Conservation (phyloP, 53 echinoderm and acorn worm genomes). For the Holothuria scabra region DNA sequence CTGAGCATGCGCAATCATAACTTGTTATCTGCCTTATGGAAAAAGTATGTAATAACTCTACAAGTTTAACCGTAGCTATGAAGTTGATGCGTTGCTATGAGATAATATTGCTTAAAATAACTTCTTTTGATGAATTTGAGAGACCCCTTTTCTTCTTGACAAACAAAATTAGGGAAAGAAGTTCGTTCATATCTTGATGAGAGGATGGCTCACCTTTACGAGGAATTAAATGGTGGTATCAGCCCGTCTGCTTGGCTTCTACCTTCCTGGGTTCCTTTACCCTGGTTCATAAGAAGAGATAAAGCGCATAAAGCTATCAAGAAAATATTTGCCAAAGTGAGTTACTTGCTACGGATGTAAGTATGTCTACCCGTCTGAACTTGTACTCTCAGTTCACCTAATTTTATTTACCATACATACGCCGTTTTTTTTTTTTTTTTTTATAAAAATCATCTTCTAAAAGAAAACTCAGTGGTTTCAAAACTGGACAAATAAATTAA, state of each 20-base stretch:
- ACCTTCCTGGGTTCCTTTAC: constrained; percentile 87
- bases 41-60: no score
- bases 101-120: no score
- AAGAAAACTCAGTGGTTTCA: no score
- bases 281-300: constrained; percentile 76
- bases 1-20: no score
- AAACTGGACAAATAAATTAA: no score
- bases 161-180: constrained; percentile 76
- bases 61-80: no score
- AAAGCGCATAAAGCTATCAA: constrained; percentile 80
- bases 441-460: no score
- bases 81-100: no score
- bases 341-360: neutral
- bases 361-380: neutral
- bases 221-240: constrained; percentile 83
- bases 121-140: no score
- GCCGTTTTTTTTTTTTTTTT: no score
- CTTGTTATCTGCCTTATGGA: no score
- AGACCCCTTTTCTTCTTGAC: neutral
- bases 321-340: constrained; percentile 79
- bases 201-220: constrained; percentile 80
- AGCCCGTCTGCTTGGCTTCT: constrained; percentile 84
- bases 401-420: no score
- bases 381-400: neutral
- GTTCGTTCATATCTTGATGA: constrained; percentile 75